Evolutionary conservation across 2,113 vertebrate genomes (phyloP), one percentile per base, ranked within the genome.

Genomic region (Carlito syrichta): DNA sequence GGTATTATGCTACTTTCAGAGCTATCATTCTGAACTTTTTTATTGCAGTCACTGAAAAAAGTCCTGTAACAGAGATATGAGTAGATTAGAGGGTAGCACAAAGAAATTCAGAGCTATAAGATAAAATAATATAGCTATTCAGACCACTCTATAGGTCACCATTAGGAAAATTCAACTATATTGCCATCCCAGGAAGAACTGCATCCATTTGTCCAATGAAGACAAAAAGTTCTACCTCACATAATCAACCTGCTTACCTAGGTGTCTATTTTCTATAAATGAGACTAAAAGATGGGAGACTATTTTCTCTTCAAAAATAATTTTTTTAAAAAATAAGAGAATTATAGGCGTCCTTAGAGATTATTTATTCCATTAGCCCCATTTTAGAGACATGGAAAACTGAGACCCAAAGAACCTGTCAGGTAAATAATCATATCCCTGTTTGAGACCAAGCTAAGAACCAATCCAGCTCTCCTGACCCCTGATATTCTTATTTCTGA

Each of bases 361-460:
- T 95, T 12, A 56, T 52, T 96, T 91, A 78, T 78, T 78, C 30
- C 19, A 76, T 23, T 43, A 95, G 8, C 1, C 16, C 5, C 54
- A n/a, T 66, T 82, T 97, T 48, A 96, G 86, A 89, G 4, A 69
- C 63, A 69, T 86, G 35, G 40, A 91, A 96, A 93, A 89, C n/a
- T 48, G 23, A 96, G 68, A 83, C 17, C 8, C 13, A 48, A 43
- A 93, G 32, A 94, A 68, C 73, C 38, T 77, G 4, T 38, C 50
- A 93, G 25, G 20, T n/a, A 11, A 45, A 63, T 12, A 14, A 40
- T 91, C 43, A 89, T 62, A 86, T 3, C 30, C 38, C n/a, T 78
- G 38, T 79, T 20, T 6, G 11, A 91, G 19, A 5, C 48, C 32
- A 94, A 74, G 3, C 0, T 7, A 1, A 19, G 40, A 43, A 94